These are phyloP conservation scores for Anguilla megastoma DNA, from an alignment of 2,797 vertebrate species.

Conservation along the genomic window DNA sequence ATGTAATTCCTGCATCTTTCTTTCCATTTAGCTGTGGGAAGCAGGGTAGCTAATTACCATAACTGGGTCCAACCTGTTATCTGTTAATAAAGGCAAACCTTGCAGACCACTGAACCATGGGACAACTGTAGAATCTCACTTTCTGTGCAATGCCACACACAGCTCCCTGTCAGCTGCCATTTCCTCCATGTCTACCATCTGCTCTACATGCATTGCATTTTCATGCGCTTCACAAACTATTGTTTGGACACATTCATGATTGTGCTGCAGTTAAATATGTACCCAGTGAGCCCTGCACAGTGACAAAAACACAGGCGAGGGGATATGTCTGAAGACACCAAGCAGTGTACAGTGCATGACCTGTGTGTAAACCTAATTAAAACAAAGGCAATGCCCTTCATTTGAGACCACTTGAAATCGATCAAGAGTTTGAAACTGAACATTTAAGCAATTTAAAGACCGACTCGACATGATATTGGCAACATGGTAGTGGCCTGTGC, in stretches of 20 bases:
- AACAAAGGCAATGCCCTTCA: not conserved
- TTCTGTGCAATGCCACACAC: not conserved
- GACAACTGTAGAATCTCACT: conserved; percentile 4
- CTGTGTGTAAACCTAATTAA: not conserved
- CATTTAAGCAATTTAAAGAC: not conserved
- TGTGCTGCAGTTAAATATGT: not conserved
- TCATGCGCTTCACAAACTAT: not conserved
- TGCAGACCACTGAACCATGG: conserved; percentile 25
- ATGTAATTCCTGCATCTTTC: not conserved
- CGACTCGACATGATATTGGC: not conserved
- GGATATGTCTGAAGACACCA: not conserved
- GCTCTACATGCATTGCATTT: not conserved
- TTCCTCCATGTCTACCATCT: not conserved
- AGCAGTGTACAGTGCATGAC: not conserved
- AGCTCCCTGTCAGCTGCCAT: not conserved
- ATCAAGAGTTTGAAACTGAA: not conserved
- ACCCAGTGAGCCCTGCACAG: not conserved
- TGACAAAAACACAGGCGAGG: not conserved
- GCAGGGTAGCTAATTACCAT: conserved; percentile 13
- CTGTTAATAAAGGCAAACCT: conserved; percentile 29
- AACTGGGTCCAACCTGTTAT: conserved; percentile 11
- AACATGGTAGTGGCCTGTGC: no score
- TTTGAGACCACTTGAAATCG: not conserved
- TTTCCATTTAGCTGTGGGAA: conserved; percentile 15
- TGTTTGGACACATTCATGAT: conserved; percentile 11